Evolutionary conservation across 2,113 vertebrate genomes (phyloP), one percentile per base, ranked within the genome.

Genomic region (Notarius lentiginosus): DNA sequence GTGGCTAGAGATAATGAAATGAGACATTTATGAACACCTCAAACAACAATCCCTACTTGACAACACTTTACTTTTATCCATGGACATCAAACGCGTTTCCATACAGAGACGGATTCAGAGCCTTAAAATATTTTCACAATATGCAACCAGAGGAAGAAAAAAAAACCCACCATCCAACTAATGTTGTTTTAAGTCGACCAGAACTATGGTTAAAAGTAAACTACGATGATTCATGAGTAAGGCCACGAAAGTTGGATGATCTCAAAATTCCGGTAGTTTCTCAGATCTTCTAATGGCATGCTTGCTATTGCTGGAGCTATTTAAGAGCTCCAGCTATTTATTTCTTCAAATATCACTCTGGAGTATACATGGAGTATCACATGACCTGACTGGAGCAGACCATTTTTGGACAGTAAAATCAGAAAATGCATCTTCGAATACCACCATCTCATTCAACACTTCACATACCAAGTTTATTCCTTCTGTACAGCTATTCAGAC

Each of bases 271-370:
- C 41, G 53, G 49, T 27, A 15, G 49, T 8, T n/a, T 55, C 51
- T n/a, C 75, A 53, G 22, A 24, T 12, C 12, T 17, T 55, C 51
- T 15, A 14, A 77, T 55, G 51, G 14, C 75, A 77, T 27, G 51
- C 27, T 75, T 75, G 6, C 30, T 41, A 17, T 41, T 49, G 18
- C 47, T 75, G 41, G 72, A 75, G 51, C 75, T 77, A 53, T 55
- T 15, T 55, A 77, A 55, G 49, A 53, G 22, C 75, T 55, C 51
- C 51, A 77, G 49, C 75, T 77, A 51, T 27, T 53, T 77, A 77
- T 77, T 77, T 77, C 75, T 53, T 53, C 7, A 77, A 77, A n/a
- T 77, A 27, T 77, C 18, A 22, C 72, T 18, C 70, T 47, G 70
- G 49, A 77, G 51, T 53, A 27, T 15, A 53, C 49, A 55, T 55